phyloP scores from a whole-genome alignment of 2,888 invertebrate genomes.

The Erynnis tages region DNA sequence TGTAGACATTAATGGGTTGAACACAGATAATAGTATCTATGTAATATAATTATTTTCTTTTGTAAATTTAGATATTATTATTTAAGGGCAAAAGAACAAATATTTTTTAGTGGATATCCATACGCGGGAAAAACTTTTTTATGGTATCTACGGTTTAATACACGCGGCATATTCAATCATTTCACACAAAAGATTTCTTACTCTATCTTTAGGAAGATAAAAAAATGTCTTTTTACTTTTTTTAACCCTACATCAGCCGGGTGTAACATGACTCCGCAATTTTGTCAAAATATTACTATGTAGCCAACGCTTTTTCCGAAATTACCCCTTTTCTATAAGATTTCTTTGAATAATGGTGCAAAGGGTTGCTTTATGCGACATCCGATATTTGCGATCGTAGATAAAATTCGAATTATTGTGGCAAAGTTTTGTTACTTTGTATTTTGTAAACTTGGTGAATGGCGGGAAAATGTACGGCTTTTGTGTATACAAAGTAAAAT shows the following conservation, averaged over 20 bases:
- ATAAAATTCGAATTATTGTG: constrained; percentile 44
- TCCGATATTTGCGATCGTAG: constrained; percentile 61
- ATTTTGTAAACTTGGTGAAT: background rate
- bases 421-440: constrained; percentile 21
- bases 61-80: no score
- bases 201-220: constrained; percentile 15
- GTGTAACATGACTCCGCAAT: constrained; percentile 68
- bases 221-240: constrained; percentile 32
- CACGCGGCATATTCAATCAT: background rate
- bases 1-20: no score
- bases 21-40: no score
- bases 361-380: constrained; percentile 56
- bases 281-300: constrained; percentile 79
- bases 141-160: no score
- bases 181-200: background rate
- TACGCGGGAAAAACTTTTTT: no score
- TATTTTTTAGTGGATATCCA: no score
- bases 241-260: constrained; percentile 33
- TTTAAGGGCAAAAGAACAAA: no score
- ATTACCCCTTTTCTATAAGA: constrained; percentile 55
- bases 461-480: no score
- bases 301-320: constrained; percentile 51
- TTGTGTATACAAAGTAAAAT: no score
- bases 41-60: no score
- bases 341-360: constrained; percentile 36